Base-by-base conservation (phyloP, 2,797 vertebrate species). In the Sandelia bainsii region DNA sequence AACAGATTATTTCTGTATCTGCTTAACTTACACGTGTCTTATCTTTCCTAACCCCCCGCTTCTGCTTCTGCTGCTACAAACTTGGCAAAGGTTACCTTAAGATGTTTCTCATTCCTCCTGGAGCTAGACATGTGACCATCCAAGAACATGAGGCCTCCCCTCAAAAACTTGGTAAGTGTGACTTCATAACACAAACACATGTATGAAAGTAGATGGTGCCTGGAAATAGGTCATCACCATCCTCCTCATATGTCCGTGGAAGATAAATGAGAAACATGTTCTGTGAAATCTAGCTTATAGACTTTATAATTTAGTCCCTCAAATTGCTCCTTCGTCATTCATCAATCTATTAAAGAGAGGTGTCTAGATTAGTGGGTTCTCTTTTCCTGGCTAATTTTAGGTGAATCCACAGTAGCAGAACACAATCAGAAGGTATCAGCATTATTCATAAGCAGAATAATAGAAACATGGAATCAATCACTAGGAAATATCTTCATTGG, bases 71-170 rank as follows among this genome's bases (percentile, higher is more conserved):
- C 39, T 51, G 67, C 79, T 72, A 25, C 73, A 86, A 93, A 91
- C 82, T 93, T 94, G 93, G 91, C 92, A 95, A 96, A 99, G 98
- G 97, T 90, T 98, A 96, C 96, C 95, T 99, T 93, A 99, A 99
- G 97, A 99, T 99, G 98, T 99, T 99, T 97, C 96, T 96, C 90
- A 95, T 99, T 90, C 97, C 97, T 91, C 96, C 96, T 0, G 96
- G 97, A 93, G 97, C 97, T 94, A 97, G 97, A 96, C 97, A 99
- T 95, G 95, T 98, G 94, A 94, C 96, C 93, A 92, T 99, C 94
- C 97, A 99, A 96, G 98, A 99, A 94, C 95, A 97, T 62, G 98
- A 99, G 96, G 96, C 96, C 80, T 97, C 95, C 82, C 96, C 97
- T 97, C 98, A 99, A 89, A 91, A 97, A 95, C 96, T 99, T 95